Conservation (phyloP, 2,797 vertebrate species). For the Catharus ustulatus region DNA sequence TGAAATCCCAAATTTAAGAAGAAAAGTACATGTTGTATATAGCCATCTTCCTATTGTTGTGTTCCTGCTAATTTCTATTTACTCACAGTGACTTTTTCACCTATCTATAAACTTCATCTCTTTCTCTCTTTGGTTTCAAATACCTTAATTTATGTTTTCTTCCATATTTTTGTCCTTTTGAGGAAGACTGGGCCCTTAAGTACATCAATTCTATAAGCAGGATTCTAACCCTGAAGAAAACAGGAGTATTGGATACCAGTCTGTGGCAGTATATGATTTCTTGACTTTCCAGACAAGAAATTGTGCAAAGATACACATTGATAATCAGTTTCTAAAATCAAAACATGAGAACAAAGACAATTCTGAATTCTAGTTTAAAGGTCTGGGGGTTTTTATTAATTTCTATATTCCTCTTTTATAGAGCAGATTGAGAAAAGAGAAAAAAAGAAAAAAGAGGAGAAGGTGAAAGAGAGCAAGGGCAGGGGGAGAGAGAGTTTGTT, state of each 20-base stretch:
- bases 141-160: neutral
- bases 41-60: neutral
- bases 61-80: neutral
- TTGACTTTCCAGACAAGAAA: neutral
- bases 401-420: neutral
- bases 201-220: neutral
- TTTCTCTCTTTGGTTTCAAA: neutral
- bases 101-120: neutral
- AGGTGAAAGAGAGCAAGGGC: neutral
- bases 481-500: neutral
- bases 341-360: neutral
- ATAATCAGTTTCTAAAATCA: neutral
- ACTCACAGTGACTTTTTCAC: neutral
- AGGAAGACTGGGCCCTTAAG: neutral
- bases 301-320: neutral
- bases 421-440: neutral
- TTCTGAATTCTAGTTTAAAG: neutral
- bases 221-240: neutral
- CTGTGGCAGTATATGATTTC: neutral
- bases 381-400: accelerated
- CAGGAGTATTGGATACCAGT: neutral
- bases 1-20: neutral
- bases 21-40: neutral
- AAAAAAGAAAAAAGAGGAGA: neutral
- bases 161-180: neutral